Percentiles rank a stretch among this genome's conserved stretches.
Conservation (phyloP, 2,888 invertebrate species). For the Drosophila acutilabella region DNA sequence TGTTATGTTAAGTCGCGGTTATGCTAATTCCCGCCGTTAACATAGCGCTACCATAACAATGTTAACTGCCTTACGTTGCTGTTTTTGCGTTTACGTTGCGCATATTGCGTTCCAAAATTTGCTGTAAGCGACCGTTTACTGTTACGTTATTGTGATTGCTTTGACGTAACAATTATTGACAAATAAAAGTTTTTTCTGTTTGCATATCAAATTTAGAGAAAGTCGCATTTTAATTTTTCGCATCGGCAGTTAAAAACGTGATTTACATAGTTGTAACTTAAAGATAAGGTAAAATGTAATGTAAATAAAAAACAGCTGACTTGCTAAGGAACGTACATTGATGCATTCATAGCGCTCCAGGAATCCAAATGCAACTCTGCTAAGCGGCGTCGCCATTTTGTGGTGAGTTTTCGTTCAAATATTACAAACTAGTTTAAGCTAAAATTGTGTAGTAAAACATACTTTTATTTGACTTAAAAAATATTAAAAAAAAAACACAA, state of each 20-base stretch:
- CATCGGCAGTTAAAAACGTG: too few relatives aligned
- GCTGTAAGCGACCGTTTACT: not conserved
- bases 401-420: conserved; percentile 46
- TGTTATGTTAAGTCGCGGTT: conserved; percentile 44
- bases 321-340: too few relatives aligned
- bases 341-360: too few relatives aligned
- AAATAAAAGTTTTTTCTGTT: too few relatives aligned
- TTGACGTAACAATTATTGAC: too few relatives aligned
- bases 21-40: conserved; percentile 27
- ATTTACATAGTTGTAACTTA: too few relatives aligned
- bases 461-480: conserved; percentile 56
- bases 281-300: too few relatives aligned
- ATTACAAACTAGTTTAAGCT: not conserved
- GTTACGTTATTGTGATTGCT: not conserved
- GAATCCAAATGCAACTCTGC: conserved; percentile 32
- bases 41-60: conserved; percentile 23
- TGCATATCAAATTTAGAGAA: too few relatives aligned
- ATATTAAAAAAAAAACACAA: conserved; percentile 41
- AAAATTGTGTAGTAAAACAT: conserved; percentile 14
- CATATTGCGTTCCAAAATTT: conserved; percentile 6
- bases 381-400: not conserved
- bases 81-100: conserved; percentile 13
- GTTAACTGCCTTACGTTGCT: conserved; percentile 16
- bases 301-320: conserved; percentile 45
- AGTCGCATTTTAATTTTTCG: too few relatives aligned